Conservation (phyloP, 2,888 invertebrate genomes). For the Ectemnius cavifrons region DNA sequence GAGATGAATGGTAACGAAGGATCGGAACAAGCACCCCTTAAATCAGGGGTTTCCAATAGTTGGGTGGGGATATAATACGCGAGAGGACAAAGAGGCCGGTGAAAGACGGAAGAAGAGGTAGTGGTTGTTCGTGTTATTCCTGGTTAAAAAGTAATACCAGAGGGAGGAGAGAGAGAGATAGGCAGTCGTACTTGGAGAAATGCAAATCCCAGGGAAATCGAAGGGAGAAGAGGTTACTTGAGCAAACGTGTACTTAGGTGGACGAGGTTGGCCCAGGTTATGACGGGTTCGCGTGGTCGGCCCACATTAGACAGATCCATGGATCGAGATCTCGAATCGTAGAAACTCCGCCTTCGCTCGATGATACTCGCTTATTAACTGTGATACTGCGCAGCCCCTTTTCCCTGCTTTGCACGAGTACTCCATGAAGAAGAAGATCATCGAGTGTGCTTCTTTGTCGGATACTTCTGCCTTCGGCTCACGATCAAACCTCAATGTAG, state of each 20-base stretch:
- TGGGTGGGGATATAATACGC: background rate
- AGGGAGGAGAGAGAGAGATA: background rate
- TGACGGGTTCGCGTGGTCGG: constrained; percentile 76
- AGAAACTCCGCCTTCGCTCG: constrained; percentile 67
- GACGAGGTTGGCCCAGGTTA: constrained; percentile 72
- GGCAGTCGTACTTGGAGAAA: constrained; percentile 65
- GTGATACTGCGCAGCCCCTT: constrained; percentile 36
- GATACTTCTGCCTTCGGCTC: constrained; percentile 28
- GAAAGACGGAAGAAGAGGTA: background rate
- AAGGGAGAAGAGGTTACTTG: constrained; percentile 65
- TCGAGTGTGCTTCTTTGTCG: constrained; percentile 2
- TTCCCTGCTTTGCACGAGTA: background rate
- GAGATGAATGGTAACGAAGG: background rate
- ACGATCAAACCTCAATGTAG: constrained; percentile 5
- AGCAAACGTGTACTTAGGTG: constrained; percentile 75
- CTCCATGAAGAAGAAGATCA: too few relatives aligned
- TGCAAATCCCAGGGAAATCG: constrained; percentile 68
- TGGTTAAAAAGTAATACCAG: background rate
- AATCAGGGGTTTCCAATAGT: constrained; percentile 14
- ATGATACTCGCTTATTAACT: constrained; percentile 70
- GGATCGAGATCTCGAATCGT: constrained; percentile 73
- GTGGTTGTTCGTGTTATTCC: constrained; percentile 1
- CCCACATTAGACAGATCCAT: constrained; percentile 72
- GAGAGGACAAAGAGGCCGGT: constrained; percentile 7
- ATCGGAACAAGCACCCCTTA: background rate